Base-by-base conservation (phyloP, 1,140 invertebrate genomes). In the Colletes latitarsis region DNA sequence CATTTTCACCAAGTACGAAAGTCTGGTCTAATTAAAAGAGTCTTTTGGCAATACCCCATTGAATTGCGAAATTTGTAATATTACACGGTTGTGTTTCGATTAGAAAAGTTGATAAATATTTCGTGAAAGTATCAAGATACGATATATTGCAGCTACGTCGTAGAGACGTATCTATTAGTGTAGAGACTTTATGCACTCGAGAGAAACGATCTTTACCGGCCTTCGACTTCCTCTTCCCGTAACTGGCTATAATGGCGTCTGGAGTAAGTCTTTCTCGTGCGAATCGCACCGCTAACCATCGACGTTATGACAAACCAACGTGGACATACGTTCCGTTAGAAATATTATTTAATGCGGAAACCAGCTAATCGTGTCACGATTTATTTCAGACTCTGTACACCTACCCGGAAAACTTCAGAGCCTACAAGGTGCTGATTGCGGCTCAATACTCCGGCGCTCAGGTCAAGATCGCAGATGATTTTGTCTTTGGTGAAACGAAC, bases 341-440 rank as follows among this genome's bases (percentile, higher is more conserved):
- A 73, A 43, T 1, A 58, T 21, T 15, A 39, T 14, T 68, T 9
- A 19, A 71, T 46, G 0, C 57, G 77, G 43, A 10, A 58, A 52
- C 52, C 19, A 84, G 77, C 19, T 63, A 83, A 89, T 85, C 53
- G 71, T 52, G 58, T 66, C 52, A 86, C 72, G 78, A 93, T 94
- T 95, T 95, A 92, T 96, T 96, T 55, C 95, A 99, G 98, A 99
- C 97, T 92, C 95, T 99, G 90, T 99, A 98, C 95, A 98, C 98
- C 89, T 99, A 98, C 95, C 96, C 97, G 85, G 97, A 98, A 93
- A 99, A 98, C 95, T 99, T 98, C 95, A 96, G 98, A 91, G 97
- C 97, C 84, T 97, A 96, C 91, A 99, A 99, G 94, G 97, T 96
- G 88, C 95, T 99, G 88, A 98, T 99, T 91, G 98, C 98, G 88